phyloP scores from a whole-genome alignment of 2,113 vertebrate genomes.

The Triplophysa siluroides region DNA sequence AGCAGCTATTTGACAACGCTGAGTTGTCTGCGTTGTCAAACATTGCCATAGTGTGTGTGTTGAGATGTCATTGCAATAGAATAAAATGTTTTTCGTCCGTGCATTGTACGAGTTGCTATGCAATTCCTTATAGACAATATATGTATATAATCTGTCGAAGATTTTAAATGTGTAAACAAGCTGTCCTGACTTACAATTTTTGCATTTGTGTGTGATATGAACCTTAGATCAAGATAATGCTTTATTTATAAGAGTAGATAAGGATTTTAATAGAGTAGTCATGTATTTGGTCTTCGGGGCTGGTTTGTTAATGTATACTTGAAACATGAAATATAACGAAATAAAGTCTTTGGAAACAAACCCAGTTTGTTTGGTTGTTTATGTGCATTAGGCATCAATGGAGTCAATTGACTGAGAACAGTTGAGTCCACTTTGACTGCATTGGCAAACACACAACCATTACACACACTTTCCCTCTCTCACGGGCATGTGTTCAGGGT shows the following conservation, averaged over 20 bases:
- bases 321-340: conserved; percentile 1
- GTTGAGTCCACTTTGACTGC: not conserved
- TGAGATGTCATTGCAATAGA: conserved; percentile 28
- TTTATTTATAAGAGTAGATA: conserved; percentile 43
- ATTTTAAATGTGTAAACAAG: conserved; percentile 49
- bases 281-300: conserved; percentile 39
- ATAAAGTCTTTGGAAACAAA: conserved; percentile 41
- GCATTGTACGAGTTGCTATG: conserved; percentile 64
- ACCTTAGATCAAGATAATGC: conserved; percentile 10
- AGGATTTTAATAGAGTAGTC: conserved; percentile 35
- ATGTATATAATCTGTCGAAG: conserved; percentile 50
- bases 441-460: not conserved
- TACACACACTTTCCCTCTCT: not conserved
- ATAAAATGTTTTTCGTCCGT: conserved; percentile 46
- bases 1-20: conserved; percentile 6
- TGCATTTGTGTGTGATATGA: conserved; percentile 44
- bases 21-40: not conserved
- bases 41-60: conserved; percentile 40
- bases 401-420: not conserved
- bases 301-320: conserved; percentile 55
- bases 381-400: not conserved
- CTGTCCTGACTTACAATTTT: conserved; percentile 30
- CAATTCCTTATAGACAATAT: conserved; percentile 60
- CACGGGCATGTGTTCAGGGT: not conserved
- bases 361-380: not conserved